Base-by-base conservation (phyloP, 2,797 vertebrate species). In the Bryconaethiops microstoma region DNA sequence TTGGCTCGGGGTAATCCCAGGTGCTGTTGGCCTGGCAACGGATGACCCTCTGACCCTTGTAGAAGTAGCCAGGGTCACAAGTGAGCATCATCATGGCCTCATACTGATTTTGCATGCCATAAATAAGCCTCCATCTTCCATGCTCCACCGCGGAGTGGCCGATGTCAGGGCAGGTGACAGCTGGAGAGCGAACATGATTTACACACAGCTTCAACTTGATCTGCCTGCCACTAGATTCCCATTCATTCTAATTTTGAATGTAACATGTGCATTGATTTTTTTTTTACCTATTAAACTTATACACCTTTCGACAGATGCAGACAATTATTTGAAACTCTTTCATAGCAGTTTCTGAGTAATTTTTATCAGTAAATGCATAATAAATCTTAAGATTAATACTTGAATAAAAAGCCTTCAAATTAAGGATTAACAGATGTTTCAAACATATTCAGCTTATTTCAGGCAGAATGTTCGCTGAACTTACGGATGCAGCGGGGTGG, bases 1-100 rank as follows among this genome's bases (percentile, higher is more conserved):
- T 92, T 0, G 96, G 96, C 13, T 96, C 89, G 0, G 96, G 96
- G 17, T 97, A 95, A 92, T 96, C 97, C 98, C 98, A 99, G 42
- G 90, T 95, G 73, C 97, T 94, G 23, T 95, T 97, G 84, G 96
- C 94, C 89, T 97, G 96, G 87, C 98, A 99, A 83, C 86, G 93
- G 89, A 98, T 97, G 84, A 98, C 96, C 73, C 97, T 93, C 74
- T 96, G 95, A 84, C 98, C 97, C 0, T 94, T 95, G 91, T 98
- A 99, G 93, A 97, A 98, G 92, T 97, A 99, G 6, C 98, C 98
- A 0, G 96, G 97, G 90, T 99, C 97, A 50, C 98, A 99, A 89
- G 96, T 95, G 86, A 99, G 94, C 96, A 99, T 97, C 83, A 99
- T 95, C 82, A 99, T 95, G 52, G 98, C 93, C 0, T 96, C 96